These are phyloP conservation scores for Sardina pilchardus DNA, from an alignment of 2,113 vertebrate species.

Conservation along the genomic window DNA sequence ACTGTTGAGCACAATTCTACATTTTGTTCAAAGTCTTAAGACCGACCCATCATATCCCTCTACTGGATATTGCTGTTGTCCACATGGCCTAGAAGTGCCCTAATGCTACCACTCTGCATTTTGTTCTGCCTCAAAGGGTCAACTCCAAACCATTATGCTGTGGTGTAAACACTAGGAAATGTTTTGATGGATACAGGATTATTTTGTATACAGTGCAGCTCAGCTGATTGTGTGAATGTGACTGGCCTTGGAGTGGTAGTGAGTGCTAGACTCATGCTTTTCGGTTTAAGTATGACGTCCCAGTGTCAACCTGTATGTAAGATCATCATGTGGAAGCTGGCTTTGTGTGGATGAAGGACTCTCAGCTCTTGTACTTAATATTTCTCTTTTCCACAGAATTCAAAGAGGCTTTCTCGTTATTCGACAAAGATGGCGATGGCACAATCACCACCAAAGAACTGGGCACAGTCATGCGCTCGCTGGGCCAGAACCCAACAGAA, in stretches of 20 bases:
- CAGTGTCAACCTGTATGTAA: neutral
- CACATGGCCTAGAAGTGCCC: neutral
- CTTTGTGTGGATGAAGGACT: neutral
- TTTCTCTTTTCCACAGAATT: slow-evolving; percentile 72
- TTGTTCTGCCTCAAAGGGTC: neutral
- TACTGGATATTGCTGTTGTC: neutral
- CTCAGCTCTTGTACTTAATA: neutral
- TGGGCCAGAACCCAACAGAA: slow-evolving; percentile 89
- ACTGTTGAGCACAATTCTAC: neutral
- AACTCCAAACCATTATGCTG: neutral
- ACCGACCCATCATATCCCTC: neutral
- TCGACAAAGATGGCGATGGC: slow-evolving; percentile 91
- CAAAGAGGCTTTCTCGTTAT: slow-evolving; percentile 92
- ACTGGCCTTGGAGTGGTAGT: neutral
- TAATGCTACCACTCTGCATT: neutral
- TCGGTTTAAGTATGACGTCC: neutral
- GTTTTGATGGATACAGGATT: neutral
- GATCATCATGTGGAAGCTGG: neutral
- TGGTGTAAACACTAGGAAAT: neutral
- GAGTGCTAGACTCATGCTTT: neutral
- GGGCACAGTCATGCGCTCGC: slow-evolving; percentile 89
- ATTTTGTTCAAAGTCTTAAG: neutral
- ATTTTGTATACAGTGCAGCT: neutral
- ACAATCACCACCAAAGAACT: slow-evolving; percentile 92
- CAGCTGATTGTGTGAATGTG: neutral